Percentiles rank a stretch among this genome's conserved stretches.
phyloP scores from a whole-genome alignment of 2,797 vertebrate genomes.

The Harpagifer antarcticus region DNA sequence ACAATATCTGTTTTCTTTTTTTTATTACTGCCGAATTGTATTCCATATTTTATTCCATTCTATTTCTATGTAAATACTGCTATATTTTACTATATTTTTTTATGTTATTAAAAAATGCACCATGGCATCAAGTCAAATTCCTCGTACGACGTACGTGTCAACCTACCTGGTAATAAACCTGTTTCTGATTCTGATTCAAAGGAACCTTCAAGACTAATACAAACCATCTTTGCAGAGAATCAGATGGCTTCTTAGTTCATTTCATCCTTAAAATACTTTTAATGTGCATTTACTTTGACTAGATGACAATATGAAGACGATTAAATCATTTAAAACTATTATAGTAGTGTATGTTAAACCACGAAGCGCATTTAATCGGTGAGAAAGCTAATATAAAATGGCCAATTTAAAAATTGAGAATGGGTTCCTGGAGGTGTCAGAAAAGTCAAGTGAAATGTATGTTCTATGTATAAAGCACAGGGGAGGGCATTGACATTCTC shows the following conservation, averaged over 20 bases:
- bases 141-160: no score
- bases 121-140: no score
- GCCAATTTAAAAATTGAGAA: background rate
- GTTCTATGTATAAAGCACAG: constrained; percentile 5
- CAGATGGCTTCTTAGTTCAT: background rate
- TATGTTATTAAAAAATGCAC: no score
- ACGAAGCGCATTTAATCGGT: constrained; percentile 5
- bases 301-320: background rate
- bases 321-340: background rate
- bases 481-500: constrained; percentile 17
- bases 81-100: no score
- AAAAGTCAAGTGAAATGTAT: constrained; percentile 17
- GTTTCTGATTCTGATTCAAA: background rate
- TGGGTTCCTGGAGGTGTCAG: background rate
- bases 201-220: background rate
- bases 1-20: no score
- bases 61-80: no score
- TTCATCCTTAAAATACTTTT: background rate
- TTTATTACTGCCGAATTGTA: no score
- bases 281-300: background rate
- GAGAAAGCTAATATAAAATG: constrained; percentile 4
- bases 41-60: no score
- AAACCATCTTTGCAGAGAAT: constrained; percentile 1
- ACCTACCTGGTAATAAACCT: no score
- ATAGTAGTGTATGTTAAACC: background rate